These are phyloP conservation scores for Asbolus verrucosus DNA, from an alignment of 1,140 invertebrate genomes.

Conservation along the genomic window DNA sequence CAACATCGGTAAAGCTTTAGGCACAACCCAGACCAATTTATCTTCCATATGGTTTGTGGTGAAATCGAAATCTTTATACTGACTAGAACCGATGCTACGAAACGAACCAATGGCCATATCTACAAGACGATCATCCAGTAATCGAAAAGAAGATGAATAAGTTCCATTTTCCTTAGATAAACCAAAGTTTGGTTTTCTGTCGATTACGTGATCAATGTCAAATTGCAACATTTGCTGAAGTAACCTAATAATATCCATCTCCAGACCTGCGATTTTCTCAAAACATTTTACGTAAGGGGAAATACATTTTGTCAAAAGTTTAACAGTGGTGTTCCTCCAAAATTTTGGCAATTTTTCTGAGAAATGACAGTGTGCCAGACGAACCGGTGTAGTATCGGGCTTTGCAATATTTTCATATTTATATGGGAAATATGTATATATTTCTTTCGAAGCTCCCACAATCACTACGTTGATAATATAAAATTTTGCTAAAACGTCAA, in stretches of 20 bases:
- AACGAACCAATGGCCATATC: slow-evolving; percentile 8
- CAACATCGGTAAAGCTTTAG: neutral
- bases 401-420: neutral
- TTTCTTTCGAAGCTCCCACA: neutral
- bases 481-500: slow-evolving; percentile 14
- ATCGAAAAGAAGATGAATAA: slow-evolving; percentile 8
- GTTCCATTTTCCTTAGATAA: neutral
- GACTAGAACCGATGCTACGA: neutral
- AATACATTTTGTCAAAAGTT: neutral
- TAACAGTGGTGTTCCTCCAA: slow-evolving; percentile 6
- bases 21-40: slow-evolving; percentile 20
- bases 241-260: neutral
- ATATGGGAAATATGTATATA: neutral
- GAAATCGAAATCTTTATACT: slow-evolving; percentile 15
- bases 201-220: neutral
- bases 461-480: neutral
- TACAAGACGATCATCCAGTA: neutral
- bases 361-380: neutral
- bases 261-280: neutral
- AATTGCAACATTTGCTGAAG: neutral
- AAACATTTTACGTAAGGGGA: slow-evolving; percentile 5
- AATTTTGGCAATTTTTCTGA: slow-evolving; percentile 9
- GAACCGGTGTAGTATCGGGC: neutral
- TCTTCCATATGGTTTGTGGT: slow-evolving; percentile 4
- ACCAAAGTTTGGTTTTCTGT: neutral